Conservation (phyloP, 2,888 invertebrate genomes). For the Theodoxus fluviatilis region DNA sequence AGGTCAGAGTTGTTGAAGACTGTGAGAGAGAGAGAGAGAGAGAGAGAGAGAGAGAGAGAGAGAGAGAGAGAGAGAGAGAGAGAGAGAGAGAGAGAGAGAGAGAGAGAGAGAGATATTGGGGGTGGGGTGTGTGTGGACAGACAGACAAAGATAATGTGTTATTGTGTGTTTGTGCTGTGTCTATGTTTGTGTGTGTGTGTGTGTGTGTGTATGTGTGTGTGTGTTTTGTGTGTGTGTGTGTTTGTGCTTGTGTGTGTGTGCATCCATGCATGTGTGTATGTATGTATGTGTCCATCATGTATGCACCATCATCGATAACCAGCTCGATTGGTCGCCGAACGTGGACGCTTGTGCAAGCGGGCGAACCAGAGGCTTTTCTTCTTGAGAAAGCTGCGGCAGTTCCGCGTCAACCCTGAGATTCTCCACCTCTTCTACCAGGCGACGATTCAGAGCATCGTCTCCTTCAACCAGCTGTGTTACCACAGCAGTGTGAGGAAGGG, state of each 20-base stretch:
- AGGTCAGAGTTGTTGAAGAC: too few relatives aligned
- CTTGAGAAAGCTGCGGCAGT: too few relatives aligned
- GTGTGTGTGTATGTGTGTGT: not conserved
- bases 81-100: not conserved
- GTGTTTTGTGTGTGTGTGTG: conserved; percentile 6
- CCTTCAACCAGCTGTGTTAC: too few relatives aligned
- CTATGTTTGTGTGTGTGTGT: not conserved
- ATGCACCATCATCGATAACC: not conserved
- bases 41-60: not conserved
- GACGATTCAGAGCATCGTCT: too few relatives aligned
- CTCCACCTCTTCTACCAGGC: too few relatives aligned
- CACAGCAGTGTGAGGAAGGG: too few relatives aligned
- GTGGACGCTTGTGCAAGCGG: not conserved
- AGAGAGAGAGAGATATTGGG: not conserved
- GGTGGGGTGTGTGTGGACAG: not conserved
- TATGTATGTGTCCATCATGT: not conserved
- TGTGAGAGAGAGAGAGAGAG: not conserved
- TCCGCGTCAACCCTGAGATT: too few relatives aligned
- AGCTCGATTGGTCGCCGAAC: not conserved
- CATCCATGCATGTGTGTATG: not conserved
- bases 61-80: not conserved
- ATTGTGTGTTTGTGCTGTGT: not conserved
- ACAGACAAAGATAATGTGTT: not conserved
- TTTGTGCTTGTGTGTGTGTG: conserved; percentile 24
- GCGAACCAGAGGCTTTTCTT: not conserved